Conservation (phyloP, 2,797 vertebrate species). For the Petrocephalus sullivani region DNA sequence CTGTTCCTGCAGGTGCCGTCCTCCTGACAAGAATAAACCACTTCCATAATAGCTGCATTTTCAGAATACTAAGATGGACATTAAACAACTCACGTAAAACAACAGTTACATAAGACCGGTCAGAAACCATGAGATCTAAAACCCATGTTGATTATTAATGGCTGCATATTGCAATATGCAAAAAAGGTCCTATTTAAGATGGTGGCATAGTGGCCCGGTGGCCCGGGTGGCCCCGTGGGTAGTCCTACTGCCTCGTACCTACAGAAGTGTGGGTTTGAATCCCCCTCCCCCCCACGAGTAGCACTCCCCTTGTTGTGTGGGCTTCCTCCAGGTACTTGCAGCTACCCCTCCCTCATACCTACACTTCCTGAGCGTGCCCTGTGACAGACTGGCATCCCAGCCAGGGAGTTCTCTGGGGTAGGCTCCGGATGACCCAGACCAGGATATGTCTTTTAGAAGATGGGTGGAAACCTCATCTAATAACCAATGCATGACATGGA, state of each 20-base stretch:
- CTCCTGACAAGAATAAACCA: neutral
- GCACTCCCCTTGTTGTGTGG: neutral
- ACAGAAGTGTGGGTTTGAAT: neutral
- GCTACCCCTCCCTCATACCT: neutral
- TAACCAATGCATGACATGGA: neutral
- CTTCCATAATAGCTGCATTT: neutral
- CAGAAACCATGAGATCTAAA: neutral
- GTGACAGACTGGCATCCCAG: neutral
- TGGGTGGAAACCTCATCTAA: neutral
- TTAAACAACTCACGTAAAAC: neutral
- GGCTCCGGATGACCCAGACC: neutral
- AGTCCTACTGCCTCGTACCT: neutral
- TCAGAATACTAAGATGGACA: neutral
- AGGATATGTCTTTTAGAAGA: neutral
- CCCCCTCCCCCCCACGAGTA: neutral
- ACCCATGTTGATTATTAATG: neutral
- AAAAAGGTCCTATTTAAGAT: no score
- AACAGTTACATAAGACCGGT: neutral
- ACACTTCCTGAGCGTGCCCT: neutral
- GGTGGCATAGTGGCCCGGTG: neutral
- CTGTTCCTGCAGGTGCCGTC: neutral
- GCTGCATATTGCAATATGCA: neutral
- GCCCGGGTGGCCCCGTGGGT: neutral
- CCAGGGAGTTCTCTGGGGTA: neutral
- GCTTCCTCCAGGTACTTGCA: neutral